Percentiles rank a stretch among this genome's conserved stretches.
Evolutionary conservation across 1,140 invertebrate genomes (phyloP).

Genomic region (Drosophila dunni): DNA sequence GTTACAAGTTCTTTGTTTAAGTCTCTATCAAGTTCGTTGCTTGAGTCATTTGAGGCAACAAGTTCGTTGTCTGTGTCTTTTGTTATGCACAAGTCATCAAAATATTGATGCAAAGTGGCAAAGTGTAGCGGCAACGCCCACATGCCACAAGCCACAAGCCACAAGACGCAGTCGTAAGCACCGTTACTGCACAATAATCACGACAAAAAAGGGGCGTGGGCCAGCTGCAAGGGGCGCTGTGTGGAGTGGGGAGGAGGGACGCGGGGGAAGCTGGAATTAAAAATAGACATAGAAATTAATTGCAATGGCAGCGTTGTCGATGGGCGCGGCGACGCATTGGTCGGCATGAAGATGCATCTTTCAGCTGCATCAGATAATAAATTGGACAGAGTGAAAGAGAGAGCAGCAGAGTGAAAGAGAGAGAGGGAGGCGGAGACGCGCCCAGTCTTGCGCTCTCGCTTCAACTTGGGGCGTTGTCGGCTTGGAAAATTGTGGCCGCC

Average conservation of each 20-base stretch:
- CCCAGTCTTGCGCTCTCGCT: slow-evolving; percentile 15
- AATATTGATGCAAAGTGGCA: slow-evolving; percentile 28
- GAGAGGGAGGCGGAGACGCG: slow-evolving; percentile 5
- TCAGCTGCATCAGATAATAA: slow-evolving; percentile 69
- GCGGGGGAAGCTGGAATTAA: slow-evolving; percentile 45
- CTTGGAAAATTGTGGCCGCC: slow-evolving; percentile 46
- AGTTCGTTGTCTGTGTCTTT: slow-evolving; percentile 10
- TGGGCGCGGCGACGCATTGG: slow-evolving; percentile 48
- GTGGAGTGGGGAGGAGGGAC: not conserved
- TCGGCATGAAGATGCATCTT: slow-evolving; percentile 53
- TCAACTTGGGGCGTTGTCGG: slow-evolving; percentile 40
- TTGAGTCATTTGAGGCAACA: slow-evolving; percentile 5
- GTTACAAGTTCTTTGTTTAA: slow-evolving; percentile 69
- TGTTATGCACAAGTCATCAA: slow-evolving; percentile 21
- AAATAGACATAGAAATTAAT: slow-evolving; percentile 76
- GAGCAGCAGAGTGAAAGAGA: slow-evolving; percentile 1
- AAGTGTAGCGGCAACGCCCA: slow-evolving; percentile 14
- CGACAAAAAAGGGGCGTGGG: slow-evolving; percentile 23
- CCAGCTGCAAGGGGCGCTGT: not conserved
- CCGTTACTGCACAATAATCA: slow-evolving; percentile 58
- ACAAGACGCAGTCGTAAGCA: slow-evolving; percentile 1
- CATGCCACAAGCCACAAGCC: not conserved
- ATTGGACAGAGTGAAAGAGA: slow-evolving; percentile 39
- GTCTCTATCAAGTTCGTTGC: slow-evolving; percentile 48
- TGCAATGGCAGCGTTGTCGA: slow-evolving; percentile 54